A percentile compares a stretch with the other conserved stretches of the same genome.
Evolutionary conservation across 2,888 invertebrate species (phyloP).

Genomic region (Drosophila anomelani): DNA sequence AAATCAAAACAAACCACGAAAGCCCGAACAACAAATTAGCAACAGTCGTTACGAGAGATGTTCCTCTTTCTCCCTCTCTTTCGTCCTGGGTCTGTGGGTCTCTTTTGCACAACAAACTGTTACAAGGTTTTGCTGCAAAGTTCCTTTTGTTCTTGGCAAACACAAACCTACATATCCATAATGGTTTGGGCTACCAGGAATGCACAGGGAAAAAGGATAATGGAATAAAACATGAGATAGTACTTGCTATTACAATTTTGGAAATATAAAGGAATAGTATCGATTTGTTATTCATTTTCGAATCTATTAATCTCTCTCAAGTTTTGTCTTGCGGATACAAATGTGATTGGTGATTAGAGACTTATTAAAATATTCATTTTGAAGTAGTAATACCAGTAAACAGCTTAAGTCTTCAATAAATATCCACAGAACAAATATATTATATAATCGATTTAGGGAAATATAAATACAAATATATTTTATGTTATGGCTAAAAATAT

Average conservation of each 20-base stretch:
- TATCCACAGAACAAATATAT: not conserved
- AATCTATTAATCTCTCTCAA: not conserved
- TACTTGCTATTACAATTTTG: not conserved
- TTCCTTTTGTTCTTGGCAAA: conserved; percentile 59
- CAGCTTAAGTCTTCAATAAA: not conserved
- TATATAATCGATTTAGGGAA: no score
- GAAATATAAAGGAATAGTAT: not conserved
- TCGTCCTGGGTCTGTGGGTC: conserved; percentile 3
- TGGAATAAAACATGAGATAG: not conserved
- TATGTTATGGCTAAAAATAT: no score
- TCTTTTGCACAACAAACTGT: conserved; percentile 56
- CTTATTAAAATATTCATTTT: not conserved
- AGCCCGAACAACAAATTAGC: conserved; percentile 71
- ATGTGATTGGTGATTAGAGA: not conserved
- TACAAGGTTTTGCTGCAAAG: conserved; percentile 67
- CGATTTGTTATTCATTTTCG: not conserved
- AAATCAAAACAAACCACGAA: conserved; percentile 25
- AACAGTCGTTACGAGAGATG: conserved; percentile 52
- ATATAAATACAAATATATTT: no score
- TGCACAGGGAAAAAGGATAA: conserved; percentile 10
- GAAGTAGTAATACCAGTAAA: not conserved
- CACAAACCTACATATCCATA: conserved; percentile 45
- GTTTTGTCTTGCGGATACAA: not conserved
- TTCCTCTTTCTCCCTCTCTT: conserved; percentile 3
- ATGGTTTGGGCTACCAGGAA: conserved; percentile 24